Evolutionary conservation across 2,888 invertebrate species (phyloP), one percentile per base, ranked within the genome.

Genomic region (Yponomeuta cagnagella): DNA sequence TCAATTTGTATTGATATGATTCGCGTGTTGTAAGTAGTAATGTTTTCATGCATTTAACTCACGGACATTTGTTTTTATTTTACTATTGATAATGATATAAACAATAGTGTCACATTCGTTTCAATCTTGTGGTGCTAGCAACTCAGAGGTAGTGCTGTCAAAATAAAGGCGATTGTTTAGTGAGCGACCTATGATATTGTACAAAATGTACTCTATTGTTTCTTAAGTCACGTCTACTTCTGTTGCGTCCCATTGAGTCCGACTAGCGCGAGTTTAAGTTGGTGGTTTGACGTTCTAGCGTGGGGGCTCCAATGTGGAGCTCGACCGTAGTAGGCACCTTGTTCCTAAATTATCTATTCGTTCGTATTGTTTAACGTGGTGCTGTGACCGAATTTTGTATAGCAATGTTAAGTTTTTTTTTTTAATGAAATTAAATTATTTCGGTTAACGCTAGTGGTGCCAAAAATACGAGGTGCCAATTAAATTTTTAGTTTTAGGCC

Each of bases 381-480:
- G 88, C 87, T 86, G 77, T 79, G 81, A 80, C 78, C 78, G 80
- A 78, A 81, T 81, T 79, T 76, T 74, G 52, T 74, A 71, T 74
- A 70, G 71, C 72, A 72, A 69, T 71, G 68, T 73, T 74, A 70
- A 70, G 70, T 72, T 69, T 76, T 76, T 31, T 37, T 58, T 71
- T 71, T 15, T 15, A 15, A 6, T 58, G 8, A 58, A 58, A 15
- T 58, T 73, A 69, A 71, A 70, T 74, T 72, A 73, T 58, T 81
- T 84, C 76, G 79, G 79, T 82, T 80, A 73, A 78, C 78, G 85
- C 83, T 86, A 84, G 85, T 79, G 89, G 89, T 90, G 90, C 89
- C 90, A 89, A 89, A 88, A 79, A 82, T 79, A 76, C 75, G 77
- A 84, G 89, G 89, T 89, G 90, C 89, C 90, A 90, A 89, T 74